Evolutionary conservation across 2,888 invertebrate genomes (phyloP).

Genomic region (Polydrusus tereticollis): DNA sequence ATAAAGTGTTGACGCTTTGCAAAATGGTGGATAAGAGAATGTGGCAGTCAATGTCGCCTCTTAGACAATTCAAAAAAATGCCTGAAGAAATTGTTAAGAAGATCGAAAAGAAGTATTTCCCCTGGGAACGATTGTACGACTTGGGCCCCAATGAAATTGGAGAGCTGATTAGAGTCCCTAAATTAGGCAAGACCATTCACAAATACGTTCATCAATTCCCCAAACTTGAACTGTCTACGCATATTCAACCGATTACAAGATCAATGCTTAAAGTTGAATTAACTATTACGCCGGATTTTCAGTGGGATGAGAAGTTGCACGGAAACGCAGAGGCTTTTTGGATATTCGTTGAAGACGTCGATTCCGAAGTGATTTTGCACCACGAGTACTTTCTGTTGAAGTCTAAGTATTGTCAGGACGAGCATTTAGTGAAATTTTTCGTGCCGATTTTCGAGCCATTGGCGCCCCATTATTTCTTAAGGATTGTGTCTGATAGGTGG

Average conservation of each 20-base stretch:
- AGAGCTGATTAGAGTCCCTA: constrained; percentile 91
- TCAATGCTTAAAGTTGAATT: constrained; percentile 94
- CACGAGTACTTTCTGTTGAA: constrained; percentile 95
- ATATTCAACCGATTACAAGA: constrained; percentile 97
- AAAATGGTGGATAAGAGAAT: constrained; percentile 99
- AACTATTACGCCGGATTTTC: constrained; percentile 98
- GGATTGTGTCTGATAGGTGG: constrained; percentile 92
- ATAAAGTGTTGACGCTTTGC: constrained; percentile 94
- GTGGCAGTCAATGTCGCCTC: constrained; percentile 99
- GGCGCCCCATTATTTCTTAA: constrained; percentile 97
- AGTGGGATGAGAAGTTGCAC: constrained; percentile 97
- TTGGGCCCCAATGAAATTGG: constrained; percentile 97
- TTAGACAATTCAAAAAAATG: constrained; percentile 97
- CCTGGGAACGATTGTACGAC: constrained; percentile 95
- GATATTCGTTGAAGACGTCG: constrained; percentile 90
- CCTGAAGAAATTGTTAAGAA: constrained; percentile 97
- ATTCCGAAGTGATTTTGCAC: constrained; percentile 91
- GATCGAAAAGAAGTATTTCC: constrained; percentile 97
- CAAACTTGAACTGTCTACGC: constrained; percentile 94
- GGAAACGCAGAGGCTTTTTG: constrained; percentile 89
- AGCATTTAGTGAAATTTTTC: constrained; percentile 97
- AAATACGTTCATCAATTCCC: constrained; percentile 97
- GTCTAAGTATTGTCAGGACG: constrained; percentile 93
- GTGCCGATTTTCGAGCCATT: constrained; percentile 99
- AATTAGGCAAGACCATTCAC: constrained; percentile 94